Base-by-base conservation (phyloP, 2,113 vertebrate species). In the Cranoglanis bouderius region DNA sequence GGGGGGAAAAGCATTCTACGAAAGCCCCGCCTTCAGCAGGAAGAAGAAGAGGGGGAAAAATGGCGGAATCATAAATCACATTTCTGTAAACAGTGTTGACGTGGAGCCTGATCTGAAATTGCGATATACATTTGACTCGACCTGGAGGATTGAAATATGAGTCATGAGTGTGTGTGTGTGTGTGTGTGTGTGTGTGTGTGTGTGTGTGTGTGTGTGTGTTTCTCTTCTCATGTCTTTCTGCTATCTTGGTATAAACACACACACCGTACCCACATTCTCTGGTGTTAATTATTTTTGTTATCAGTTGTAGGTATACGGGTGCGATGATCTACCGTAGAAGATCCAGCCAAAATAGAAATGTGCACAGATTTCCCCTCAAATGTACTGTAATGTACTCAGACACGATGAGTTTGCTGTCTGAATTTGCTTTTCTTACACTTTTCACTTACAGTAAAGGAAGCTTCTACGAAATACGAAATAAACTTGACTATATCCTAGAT, bases 71-170 rank as follows among this genome's bases (percentile, higher is more conserved):
- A 96, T 96, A 95, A 96, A 96, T 96, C 95, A 96, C 92, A 92
- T 93, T 94, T 91, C 92, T 95, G 94, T 96, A 96, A 96, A 95
- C 94, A 96, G 92, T 90, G 92, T 93, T 96, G 96, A 96, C 95
- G 94, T 86, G 19, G 86, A 93, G 93, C 92, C 94, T 92, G 95
- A 96, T 96, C 94, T 95, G 93, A 94, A 94, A 91, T 92, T 94
- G 84, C 90, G 94, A 96, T 95, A 95, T 95, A 94, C 93, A 91
- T 95, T 92, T 94, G 92, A 92, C 92, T 93, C 91, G 89, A 94
- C 93, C 93, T 91, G 94, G 93, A 94, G 93, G 84, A 89, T 90
- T 94, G 94, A 95, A 96, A 95, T 87, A 85, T 83, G 95, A 96
- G 92, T 90, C 78, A 75, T n/a, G 19, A 26, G 53, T 82, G 32